Evolutionary conservation across 2,797 vertebrate species (phyloP).

Genomic region (Taeniopygia guttata): DNA sequence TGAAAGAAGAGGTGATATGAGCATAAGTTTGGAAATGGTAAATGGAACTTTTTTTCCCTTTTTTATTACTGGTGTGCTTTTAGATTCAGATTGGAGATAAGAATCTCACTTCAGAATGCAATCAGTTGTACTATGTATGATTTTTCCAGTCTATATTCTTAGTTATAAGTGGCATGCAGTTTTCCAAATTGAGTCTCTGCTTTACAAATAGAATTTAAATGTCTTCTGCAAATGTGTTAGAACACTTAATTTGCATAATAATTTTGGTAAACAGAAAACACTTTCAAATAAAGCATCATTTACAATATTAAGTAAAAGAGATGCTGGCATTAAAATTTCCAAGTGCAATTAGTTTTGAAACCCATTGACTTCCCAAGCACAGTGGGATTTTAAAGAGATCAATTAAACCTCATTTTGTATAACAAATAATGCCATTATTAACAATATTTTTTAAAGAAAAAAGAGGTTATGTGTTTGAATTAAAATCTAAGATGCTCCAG

Average conservation of each 20-base stretch:
- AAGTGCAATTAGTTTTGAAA: not conserved
- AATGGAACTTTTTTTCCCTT: not conserved
- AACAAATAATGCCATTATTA: constrained; percentile 8
- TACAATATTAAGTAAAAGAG: not conserved
- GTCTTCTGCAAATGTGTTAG: not conserved
- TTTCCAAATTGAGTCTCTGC: not conserved
- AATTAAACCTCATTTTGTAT: constrained; percentile 38
- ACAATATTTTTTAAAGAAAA: not conserved
- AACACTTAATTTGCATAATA: constrained; percentile 23
- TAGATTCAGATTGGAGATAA: not conserved
- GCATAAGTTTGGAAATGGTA: not conserved
- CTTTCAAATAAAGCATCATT: not conserved
- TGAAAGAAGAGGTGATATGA: not conserved
- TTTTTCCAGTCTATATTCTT: not conserved
- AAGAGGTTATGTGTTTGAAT: not conserved
- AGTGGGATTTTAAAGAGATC: not conserved
- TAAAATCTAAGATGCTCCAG: not conserved
- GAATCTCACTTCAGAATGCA: not conserved
- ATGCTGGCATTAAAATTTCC: not conserved
- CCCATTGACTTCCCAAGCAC: not conserved
- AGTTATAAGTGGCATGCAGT: not conserved
- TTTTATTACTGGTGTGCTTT: not conserved
- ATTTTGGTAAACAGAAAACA: not conserved
- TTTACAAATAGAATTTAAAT: constrained; percentile 34
- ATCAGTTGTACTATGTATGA: not conserved